These are phyloP conservation scores for Tragelaphus buxtoni DNA, from an alignment of 2,113 vertebrate species.

Conservation along the genomic window DNA sequence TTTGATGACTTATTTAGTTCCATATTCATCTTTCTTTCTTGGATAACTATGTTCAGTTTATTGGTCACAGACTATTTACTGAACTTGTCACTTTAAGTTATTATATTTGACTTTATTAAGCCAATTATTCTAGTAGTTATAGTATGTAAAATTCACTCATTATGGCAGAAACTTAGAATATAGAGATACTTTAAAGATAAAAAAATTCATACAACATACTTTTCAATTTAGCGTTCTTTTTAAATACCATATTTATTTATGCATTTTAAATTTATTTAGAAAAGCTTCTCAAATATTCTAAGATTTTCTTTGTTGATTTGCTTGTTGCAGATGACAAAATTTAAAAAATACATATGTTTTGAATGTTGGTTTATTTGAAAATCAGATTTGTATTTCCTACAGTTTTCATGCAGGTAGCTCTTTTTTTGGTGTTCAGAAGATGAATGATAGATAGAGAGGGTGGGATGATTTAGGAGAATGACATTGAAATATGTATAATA, in stretches of 20 bases:
- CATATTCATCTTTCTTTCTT: neutral
- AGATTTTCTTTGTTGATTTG: neutral
- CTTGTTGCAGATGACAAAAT: neutral
- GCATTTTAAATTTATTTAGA: conserved; percentile 19
- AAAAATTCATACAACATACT: neutral
- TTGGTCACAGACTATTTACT: neutral
- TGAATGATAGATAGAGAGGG: neutral
- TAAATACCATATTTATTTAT: neutral
- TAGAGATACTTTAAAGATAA: conserved; percentile 2
- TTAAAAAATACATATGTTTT: neutral
- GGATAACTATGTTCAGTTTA: neutral
- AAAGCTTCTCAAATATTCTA: neutral
- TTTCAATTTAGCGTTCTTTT: neutral
- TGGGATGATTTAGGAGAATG: too few species aligned
- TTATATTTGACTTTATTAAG: neutral
- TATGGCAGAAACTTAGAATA: neutral
- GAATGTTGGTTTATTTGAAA: neutral
- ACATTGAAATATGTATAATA: too few species aligned
- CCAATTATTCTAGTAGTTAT: conserved; percentile 7
- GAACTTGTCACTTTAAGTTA: neutral
- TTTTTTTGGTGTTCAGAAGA: neutral
- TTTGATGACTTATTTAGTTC: conserved; percentile 15
- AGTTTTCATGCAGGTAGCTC: neutral
- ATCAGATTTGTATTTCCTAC: neutral
- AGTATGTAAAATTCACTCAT: neutral